These are phyloP conservation scores for Drosophila emarginata DNA, from an alignment of 2,888 invertebrate species.

Conservation along the genomic window DNA sequence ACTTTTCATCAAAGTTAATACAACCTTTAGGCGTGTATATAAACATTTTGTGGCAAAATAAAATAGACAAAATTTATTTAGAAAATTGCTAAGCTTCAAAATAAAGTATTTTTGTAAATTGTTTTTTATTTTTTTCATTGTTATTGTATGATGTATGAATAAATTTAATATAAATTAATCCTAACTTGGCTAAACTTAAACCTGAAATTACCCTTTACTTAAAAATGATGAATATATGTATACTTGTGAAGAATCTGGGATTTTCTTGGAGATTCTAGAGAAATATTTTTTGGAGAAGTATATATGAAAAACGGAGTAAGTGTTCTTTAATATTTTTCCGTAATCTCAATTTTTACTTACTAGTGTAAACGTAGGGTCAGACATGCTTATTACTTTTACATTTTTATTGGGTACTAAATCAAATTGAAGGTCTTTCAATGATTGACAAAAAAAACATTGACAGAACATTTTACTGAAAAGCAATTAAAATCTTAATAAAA, in stretches of 20 bases:
- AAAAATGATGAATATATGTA: no score
- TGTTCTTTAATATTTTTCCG: no score
- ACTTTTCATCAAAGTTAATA: not conserved
- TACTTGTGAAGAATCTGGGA: no score
- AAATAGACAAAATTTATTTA: constrained; percentile 6
- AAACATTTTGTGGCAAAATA: not conserved
- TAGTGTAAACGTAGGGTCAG: no score
- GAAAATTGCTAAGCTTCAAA: constrained; percentile 7
- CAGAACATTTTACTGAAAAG: constrained; percentile 42
- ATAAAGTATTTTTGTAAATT: not conserved
- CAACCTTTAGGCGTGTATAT: not conserved
- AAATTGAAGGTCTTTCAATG: constrained; percentile 28
- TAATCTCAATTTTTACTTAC: no score
- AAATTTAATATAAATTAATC: no score
- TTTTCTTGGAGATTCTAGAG: no score
- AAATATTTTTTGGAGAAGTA: no score
- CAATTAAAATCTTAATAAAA: constrained; percentile 58
- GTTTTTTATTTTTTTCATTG: not conserved
- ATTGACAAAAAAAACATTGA: constrained; percentile 29
- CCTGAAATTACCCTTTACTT: no score
- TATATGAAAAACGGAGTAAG: no score
- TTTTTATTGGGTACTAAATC: constrained; percentile 15
- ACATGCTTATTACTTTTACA: not conserved
- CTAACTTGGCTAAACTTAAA: no score
- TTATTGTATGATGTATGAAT: not conserved